A percentile compares a stretch with the other conserved stretches of the same genome.
These are phyloP conservation scores for Chelmon rostratus DNA, from an alignment of 2,797 vertebrate genomes.

Conservation along the genomic window DNA sequence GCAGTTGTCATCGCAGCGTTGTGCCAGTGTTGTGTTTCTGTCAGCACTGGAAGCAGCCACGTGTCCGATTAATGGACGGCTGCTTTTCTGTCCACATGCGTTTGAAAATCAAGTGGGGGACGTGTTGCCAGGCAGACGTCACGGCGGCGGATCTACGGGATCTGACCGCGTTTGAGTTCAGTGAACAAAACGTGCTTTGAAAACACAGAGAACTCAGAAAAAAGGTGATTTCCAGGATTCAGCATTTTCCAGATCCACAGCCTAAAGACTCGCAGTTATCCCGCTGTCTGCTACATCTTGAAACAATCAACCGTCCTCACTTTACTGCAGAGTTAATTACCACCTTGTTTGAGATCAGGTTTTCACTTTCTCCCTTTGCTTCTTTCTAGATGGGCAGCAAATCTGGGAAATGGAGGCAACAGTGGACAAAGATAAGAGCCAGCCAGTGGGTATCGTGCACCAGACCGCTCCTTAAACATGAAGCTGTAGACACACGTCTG, in stretches of 20 bases:
- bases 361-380: conserved; percentile 12
- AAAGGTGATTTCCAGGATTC: background rate
- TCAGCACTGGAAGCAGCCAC: background rate
- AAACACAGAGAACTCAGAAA: background rate
- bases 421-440: conserved; percentile 99
- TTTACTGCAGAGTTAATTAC: conserved; percentile 7
- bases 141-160: background rate
- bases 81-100: conserved; percentile 9
- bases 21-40: background rate
- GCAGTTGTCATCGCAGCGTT: background rate
- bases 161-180: background rate
- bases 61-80: conserved; percentile 20
- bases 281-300: conserved; percentile 5
- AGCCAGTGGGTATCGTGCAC: conserved; percentile 88
- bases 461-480: background rate
- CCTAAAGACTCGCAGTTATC: background rate
- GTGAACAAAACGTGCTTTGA: background rate
- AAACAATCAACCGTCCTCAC: conserved; percentile 20
- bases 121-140: background rate
- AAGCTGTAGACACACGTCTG: background rate
- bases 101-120: background rate
- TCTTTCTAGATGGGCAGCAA: conserved; percentile 93
- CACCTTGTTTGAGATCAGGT: conserved; percentile 1
- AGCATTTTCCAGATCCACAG: conserved; percentile 1
- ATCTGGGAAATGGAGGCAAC: conserved; percentile 99